Base-by-base conservation (phyloP, 2,113 vertebrate genomes). In the Tetrax tetrax region DNA sequence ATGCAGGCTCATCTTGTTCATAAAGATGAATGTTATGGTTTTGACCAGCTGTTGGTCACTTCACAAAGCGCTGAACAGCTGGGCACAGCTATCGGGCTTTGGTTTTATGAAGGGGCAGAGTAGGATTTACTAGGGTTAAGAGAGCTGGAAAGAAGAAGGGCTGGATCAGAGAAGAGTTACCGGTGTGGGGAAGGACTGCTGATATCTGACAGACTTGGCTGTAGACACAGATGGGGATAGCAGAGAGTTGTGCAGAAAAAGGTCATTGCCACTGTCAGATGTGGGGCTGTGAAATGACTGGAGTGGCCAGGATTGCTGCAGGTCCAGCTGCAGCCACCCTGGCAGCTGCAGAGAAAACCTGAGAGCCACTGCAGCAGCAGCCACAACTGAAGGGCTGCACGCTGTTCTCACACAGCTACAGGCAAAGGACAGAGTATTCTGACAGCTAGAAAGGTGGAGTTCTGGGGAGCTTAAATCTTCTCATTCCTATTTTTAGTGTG, bases 351-450 rank as follows among this genome's bases (percentile, higher is more conserved):
- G 78, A 31, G 41, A 41, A 50, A 65, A 60, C 8, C 25, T 2
- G 27, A 50, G 59, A 38, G 59, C 51, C 75, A 12, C 27, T 0
- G 2, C 28, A 75, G 45, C 45, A 47, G 54, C n/a, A 35, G 74
- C 8, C 28, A 27, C 33, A 10, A 6, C 17, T 7, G 28, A 21
- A 66, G 59, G 51, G 51, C 56, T 91, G 74, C 79, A 25, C 0
- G 0, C 24, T 15, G 33, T 24, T 56, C 56, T 48, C 5, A 0
- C n/a, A 4, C 1, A 18, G 57, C 85, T 70, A 25, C 35, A 51
- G 53, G 63, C 35, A 28, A 66, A 60, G 70, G 27, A 56, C 48
- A 5, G 31, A 59, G 47, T 15, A 6, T 41, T 64, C 56, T 68
- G 61, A 41, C 43, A 83, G 71, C 43, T 14, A 38, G 43, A 22